Evolutionary conservation across 2,797 vertebrate genomes (phyloP).

Genomic region (Thunnus albacares): DNA sequence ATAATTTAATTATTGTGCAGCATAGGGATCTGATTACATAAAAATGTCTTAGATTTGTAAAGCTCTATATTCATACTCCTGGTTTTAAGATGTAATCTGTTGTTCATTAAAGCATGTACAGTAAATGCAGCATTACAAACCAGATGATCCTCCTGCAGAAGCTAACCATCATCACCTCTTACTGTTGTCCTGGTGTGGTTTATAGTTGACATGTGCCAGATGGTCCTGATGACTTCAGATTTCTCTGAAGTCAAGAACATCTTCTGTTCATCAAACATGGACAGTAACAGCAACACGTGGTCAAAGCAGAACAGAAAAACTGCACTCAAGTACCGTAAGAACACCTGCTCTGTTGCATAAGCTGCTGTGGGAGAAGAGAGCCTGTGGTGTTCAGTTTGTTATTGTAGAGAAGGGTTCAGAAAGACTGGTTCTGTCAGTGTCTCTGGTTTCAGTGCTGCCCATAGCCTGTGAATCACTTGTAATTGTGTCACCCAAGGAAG

Average conservation of each 20-base stretch:
- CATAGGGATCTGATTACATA: background rate
- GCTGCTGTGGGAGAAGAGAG: background rate
- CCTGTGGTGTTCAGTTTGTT: background rate
- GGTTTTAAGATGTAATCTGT: background rate
- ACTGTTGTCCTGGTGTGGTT: background rate
- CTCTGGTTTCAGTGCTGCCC: background rate
- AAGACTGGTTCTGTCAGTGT: background rate
- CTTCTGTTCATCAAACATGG: constrained; percentile 3
- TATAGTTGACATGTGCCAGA: background rate
- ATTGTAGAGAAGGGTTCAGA: background rate
- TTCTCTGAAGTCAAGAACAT: background rate
- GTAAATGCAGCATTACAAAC: background rate
- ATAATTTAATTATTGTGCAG: background rate
- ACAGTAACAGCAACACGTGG: background rate
- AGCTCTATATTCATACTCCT: background rate
- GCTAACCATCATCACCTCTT: too few relatives aligned
- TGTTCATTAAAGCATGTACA: background rate
- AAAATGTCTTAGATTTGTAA: background rate
- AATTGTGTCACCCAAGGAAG: too few relatives aligned
- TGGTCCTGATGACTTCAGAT: background rate
- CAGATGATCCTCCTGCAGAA: too few relatives aligned
- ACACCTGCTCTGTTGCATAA: constrained; percentile 30
- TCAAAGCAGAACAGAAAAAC: background rate
- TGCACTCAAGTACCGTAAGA: background rate
- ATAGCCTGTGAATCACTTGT: background rate